A percentile compares a stretch with the other conserved stretches of the same genome.
Evolutionary conservation across 2,888 invertebrate genomes (phyloP).

Genomic region (Hydriomena furcata): DNA sequence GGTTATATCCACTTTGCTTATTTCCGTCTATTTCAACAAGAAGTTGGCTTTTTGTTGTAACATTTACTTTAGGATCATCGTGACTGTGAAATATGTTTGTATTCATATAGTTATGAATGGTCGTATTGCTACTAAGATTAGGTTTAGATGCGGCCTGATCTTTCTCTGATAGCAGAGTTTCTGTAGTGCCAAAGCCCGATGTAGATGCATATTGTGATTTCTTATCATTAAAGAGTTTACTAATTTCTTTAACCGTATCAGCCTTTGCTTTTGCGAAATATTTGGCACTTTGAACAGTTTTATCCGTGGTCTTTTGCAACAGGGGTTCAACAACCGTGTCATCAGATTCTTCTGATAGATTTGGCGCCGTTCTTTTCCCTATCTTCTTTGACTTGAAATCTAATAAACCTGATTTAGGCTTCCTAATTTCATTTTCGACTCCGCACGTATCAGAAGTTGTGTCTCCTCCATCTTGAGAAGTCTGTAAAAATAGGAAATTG

Average conservation of each 20-base stretch:
- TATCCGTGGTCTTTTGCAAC: conserved; percentile 64
- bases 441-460: conserved; percentile 69
- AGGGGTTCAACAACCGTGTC: conserved; percentile 74
- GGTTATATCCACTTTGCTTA: conserved; percentile 50
- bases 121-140: conserved; percentile 22
- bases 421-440: conserved; percentile 69
- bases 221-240: conserved; percentile 47
- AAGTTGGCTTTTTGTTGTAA: conserved; percentile 56
- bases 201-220: conserved; percentile 40
- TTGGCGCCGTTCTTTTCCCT: conserved; percentile 67
- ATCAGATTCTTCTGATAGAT: conserved; percentile 65
- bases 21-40: conserved; percentile 64
- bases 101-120: conserved; percentile 66
- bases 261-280: conserved; percentile 67
- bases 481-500: conserved; percentile 52
- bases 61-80: conserved; percentile 42
- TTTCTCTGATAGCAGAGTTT: conserved; percentile 40
- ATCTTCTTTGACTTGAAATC: conserved; percentile 74
- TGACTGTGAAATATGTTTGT: conserved; percentile 57
- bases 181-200: conserved; percentile 43
- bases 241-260: conserved; percentile 56
- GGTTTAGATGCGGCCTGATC: conserved; percentile 35
- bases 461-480: conserved; percentile 73
- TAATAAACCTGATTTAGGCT: conserved; percentile 53
- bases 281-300: conserved; percentile 69